Base-by-base conservation (phyloP, 2,797 vertebrate genomes). In the Gadopsis marmoratus region DNA sequence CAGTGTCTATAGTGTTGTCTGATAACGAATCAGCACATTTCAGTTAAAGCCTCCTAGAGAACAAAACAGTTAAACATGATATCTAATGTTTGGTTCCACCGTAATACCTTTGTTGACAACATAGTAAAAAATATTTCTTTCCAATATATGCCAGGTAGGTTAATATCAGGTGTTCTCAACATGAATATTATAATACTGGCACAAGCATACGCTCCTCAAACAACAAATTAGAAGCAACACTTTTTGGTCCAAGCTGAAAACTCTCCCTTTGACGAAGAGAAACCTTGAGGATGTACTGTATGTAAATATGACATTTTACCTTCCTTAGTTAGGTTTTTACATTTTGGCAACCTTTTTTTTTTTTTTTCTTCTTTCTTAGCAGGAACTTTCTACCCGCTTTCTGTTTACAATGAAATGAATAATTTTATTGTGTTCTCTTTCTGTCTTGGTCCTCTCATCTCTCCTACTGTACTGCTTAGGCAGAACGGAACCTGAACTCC, bases 181-280 rank as follows among this genome's bases (percentile, higher is more conserved):
- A 89, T 92, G 71, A 86, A 92, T 90, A 92, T 91, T 91, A 88
- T 88, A 95, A 95, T 95, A 96, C 94, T 96, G 95, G 94, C 94
- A 94, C 90, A 93, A 91, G 89, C 83, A 71, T 91, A 79, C 45
- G 70, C 75, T 90, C 76, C 72, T 89, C 65, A 81, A 90, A 92
- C 50, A 81, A 88, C 56, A 86, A 80, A 86, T 82, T 77, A 89
- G 74, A 85, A 85, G 86, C 26, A 72, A 94, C 71, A 89, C 62
- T 84, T 94, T 93, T 95, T 94, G 93, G 94, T 95, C 92, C 92
- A 71, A 89, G 89, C 91, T 94, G 86, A 93, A 92, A 93, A 86
- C 79, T 90, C 80, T 84, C 78, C 84, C 82, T 84, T 78, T 81
- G 84, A 70, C 60, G 79, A 75, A 83, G 85, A 90, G 78, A 83